Evolutionary conservation across 1,140 invertebrate genomes (phyloP), one percentile per base, ranked within the genome.

Genomic region (Bombus impatiens): DNA sequence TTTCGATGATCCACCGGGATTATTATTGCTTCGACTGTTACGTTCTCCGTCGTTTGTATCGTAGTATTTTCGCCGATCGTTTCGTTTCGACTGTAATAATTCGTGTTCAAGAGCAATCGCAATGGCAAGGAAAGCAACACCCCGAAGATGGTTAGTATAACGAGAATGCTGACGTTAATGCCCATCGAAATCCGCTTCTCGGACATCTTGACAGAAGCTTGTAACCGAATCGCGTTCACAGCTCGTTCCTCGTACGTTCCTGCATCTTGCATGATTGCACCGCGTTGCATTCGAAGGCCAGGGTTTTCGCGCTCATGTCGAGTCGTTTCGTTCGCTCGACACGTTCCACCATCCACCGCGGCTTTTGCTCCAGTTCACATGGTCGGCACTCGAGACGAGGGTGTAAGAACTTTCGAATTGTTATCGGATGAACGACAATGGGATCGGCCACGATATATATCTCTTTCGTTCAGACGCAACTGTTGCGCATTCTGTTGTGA

Each of bases 161-260:
- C 18, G 32, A 94, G 82, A 44, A 94, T 92, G 62, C 92, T 90
- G n/a, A 94, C 74, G 82, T 94, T 94, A 13, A 94, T 93, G 28
- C 91, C 93, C 25, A 94, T 57, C 44, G 91, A 91, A 32, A 93
- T 47, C 28, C 88, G 87, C 71, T 88, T 94, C 37, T 93, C 91
- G 59, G 82, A 88, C 80, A 88, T 88, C 32, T 53, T 86, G 82
- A 71, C 18, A 10, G 62, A n/a, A 40, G 32, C 8, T 78, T 71
- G 12, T 9, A 37, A 62, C 15, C 25, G 3, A 37, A 71, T 71
- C 65, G 25, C 4, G 15, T 68, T 81, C 68, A 32, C 74, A 53
- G 44, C 3, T 37, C 42, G 25, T 59, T 42, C 59, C 9, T 86
- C 47, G 67, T 42, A 35, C 62, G 25, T 84, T 83, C 40, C n/a